Conservation (phyloP, 2,888 invertebrate species). For the Polyommatus icarus region DNA sequence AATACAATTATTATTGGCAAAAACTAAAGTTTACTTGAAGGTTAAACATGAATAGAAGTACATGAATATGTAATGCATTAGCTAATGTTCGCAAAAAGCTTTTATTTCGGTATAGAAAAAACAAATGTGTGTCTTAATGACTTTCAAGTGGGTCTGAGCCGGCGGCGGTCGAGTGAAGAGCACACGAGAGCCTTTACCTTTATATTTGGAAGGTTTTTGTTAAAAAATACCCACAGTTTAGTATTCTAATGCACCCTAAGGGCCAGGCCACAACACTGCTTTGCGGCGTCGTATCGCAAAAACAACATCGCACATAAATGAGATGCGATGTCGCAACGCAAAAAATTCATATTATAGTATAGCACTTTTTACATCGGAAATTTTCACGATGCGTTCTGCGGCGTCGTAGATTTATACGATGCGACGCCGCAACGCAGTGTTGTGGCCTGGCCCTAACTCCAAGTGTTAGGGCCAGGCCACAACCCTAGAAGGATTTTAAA, state of each 20-base stretch:
- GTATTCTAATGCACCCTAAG: background rate
- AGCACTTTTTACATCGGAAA: too few species aligned
- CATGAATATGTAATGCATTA: background rate
- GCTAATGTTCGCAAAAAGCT: background rate
- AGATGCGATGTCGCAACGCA: too few species aligned
- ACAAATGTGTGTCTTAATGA: conserved; percentile 15
- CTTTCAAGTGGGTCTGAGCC: conserved; percentile 2
- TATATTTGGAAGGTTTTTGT: background rate
- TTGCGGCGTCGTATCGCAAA: too few species aligned
- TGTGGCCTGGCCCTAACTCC: too few species aligned
- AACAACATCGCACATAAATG: too few species aligned
- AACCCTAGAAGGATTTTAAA: too few species aligned
- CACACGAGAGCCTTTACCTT: conserved; percentile 1
- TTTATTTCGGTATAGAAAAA: background rate
- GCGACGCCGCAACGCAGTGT: too few species aligned
- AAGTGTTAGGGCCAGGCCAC: too few species aligned
- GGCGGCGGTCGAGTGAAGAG: background rate
- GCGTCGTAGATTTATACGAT: too few species aligned
- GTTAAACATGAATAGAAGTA: background rate
- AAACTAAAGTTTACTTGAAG: background rate
- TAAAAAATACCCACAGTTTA: background rate
- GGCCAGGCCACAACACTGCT: too few species aligned
- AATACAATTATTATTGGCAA: background rate
- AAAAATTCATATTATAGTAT: too few species aligned
- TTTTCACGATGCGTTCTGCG: too few species aligned